Conservation (phyloP, 2,888 invertebrate species). For the Theodoxus fluviatilis region DNA sequence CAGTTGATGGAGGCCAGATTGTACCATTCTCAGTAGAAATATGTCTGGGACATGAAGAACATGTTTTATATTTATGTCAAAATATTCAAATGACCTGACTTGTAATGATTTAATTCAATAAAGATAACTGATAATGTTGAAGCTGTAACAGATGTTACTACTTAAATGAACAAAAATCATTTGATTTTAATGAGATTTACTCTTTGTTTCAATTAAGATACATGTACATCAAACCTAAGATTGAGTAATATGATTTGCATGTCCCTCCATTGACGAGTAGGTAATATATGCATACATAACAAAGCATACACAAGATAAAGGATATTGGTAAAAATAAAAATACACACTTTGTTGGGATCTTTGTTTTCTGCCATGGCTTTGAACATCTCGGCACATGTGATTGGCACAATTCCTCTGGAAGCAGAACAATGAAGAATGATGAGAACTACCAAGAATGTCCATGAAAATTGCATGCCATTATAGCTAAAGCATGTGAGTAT, state of each 20-base stretch:
- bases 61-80: too few relatives aligned
- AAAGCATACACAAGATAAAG: background rate
- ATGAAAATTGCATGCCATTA: too few relatives aligned
- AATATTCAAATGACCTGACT: too few relatives aligned
- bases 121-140: background rate
- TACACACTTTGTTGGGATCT: conserved; percentile 52
- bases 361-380: conserved; percentile 57
- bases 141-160: background rate
- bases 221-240: too few relatives aligned
- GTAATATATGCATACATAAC: too few relatives aligned
- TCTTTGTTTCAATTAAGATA: background rate
- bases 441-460: background rate
- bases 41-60: too few relatives aligned
- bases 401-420: conserved; percentile 66
- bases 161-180: background rate
- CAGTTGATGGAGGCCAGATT: too few relatives aligned
- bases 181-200: background rate
- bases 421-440: conserved; percentile 8
- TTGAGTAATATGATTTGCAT: too few relatives aligned
- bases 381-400: conserved; percentile 65
- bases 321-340: background rate
- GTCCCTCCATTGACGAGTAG: too few relatives aligned
- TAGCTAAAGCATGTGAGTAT: too few relatives aligned
- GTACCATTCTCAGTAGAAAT: too few relatives aligned
- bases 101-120: too few relatives aligned